A percentile compares a stretch with the other conserved stretches of the same genome.
phyloP scores from a whole-genome alignment of 2,888 invertebrate genomes.

The Clusia tigrina region DNA sequence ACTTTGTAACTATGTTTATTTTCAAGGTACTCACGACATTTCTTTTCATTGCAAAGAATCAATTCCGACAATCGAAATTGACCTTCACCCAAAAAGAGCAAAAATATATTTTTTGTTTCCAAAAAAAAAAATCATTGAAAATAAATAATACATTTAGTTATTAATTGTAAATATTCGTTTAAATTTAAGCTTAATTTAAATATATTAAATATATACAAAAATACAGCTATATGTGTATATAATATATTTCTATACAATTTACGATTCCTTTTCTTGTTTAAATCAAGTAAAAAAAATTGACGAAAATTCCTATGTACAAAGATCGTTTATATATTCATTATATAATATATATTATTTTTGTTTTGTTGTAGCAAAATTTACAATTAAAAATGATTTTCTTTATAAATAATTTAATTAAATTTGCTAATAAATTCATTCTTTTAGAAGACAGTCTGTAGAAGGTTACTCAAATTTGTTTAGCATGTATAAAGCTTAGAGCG shows the following conservation, averaged over 20 bases:
- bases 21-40: conserved; percentile 54
- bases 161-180: background rate
- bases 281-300: background rate
- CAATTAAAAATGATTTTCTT: background rate
- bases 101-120: conserved; percentile 12
- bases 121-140: background rate
- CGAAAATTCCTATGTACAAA: too few relatives aligned
- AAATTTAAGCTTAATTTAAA: too few relatives aligned
- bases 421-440: conserved; percentile 50
- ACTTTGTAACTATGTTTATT: background rate
- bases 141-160: background rate
- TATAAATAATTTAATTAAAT: background rate
- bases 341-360: too few relatives aligned
- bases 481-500: too few relatives aligned
- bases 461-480: too few relatives aligned
- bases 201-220: too few relatives aligned
- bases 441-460: conserved; percentile 55
- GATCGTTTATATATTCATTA: too few relatives aligned
- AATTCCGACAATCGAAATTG: conserved; percentile 21
- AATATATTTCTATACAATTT: too few relatives aligned
- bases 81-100: conserved; percentile 13
- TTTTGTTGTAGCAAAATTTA: too few relatives aligned
- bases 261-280: too few relatives aligned
- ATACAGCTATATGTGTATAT: too few relatives aligned
- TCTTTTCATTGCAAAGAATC: conserved; percentile 34